Percentiles rank a stretch among this genome's conserved stretches.
These are phyloP conservation scores for Callosobruchus maculatus DNA, from an alignment of 2,888 invertebrate species.

Conservation along the genomic window DNA sequence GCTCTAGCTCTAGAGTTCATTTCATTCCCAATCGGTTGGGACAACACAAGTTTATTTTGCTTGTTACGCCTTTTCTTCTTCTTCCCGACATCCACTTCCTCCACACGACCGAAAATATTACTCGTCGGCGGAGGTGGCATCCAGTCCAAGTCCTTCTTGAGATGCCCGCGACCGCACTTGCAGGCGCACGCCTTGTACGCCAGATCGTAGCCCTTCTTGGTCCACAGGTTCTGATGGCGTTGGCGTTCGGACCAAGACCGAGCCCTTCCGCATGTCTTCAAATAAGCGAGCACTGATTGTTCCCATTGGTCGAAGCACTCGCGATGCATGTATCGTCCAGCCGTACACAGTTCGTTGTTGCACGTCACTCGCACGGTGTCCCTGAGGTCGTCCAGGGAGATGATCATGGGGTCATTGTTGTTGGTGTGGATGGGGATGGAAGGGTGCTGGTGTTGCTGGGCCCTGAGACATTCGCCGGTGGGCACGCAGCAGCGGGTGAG, in stretches of 20 bases:
- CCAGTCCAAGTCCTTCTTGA: constrained; percentile 95
- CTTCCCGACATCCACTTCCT: constrained; percentile 54
- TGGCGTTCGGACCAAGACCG: constrained; percentile 94
- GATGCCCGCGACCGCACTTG: constrained; percentile 86
- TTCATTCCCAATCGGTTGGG: constrained; percentile 48
- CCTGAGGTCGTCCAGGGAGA: constrained; percentile 65
- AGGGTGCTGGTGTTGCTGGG: constrained; percentile 43
- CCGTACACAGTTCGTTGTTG: constrained; percentile 88
- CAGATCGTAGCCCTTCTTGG: constrained; percentile 95
- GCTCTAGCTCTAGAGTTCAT: constrained; percentile 60
- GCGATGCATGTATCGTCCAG: constrained; percentile 91
- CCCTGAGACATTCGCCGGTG: constrained; percentile 74
- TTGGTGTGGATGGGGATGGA: constrained; percentile 21
- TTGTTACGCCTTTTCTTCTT: constrained; percentile 64
- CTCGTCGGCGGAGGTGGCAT: constrained; percentile 63
- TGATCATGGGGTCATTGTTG: constrained; percentile 53
- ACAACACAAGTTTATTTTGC: constrained; percentile 55
- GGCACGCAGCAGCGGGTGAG: constrained; percentile 77
- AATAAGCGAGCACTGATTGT: constrained; percentile 78
- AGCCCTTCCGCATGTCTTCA: constrained; percentile 88
- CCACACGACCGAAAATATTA: constrained; percentile 50
- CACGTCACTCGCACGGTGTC: constrained; percentile 87
- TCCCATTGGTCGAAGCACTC: constrained; percentile 96
- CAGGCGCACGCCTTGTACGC: constrained; percentile 95
- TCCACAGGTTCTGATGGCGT: constrained; percentile 93